Conservation (phyloP, 2,888 invertebrate genomes). For the Aproaerema taeniolella region DNA sequence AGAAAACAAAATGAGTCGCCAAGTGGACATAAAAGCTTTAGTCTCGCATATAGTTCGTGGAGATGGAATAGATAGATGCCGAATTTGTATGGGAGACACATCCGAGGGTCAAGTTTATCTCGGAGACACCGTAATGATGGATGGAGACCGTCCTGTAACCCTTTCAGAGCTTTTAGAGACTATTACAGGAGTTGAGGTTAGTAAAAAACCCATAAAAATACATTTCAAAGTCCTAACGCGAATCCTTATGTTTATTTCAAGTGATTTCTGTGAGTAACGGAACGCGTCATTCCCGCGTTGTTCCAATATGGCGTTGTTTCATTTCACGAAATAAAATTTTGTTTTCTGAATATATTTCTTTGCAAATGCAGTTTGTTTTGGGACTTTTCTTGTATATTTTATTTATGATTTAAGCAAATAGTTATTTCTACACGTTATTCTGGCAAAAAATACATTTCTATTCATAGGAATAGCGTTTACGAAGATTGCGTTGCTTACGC, state of each 20-base stretch:
- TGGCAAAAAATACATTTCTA: no score
- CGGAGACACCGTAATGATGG: slow-evolving; percentile 66
- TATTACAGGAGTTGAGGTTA: slow-evolving; percentile 63
- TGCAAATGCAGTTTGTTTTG: no score
- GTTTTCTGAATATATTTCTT: background rate
- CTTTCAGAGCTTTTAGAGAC: slow-evolving; percentile 58
- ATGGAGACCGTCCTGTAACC: slow-evolving; percentile 58
- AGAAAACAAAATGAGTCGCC: slow-evolving; percentile 45
- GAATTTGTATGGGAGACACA: slow-evolving; percentile 69
- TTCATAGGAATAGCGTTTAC: no score
- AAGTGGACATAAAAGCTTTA: slow-evolving; percentile 62
- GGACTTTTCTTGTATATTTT: no score
- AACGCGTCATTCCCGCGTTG: slow-evolving; percentile 53
- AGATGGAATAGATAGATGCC: slow-evolving; percentile 61
- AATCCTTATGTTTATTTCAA: slow-evolving; percentile 7
- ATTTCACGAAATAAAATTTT: background rate
- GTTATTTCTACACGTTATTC: no score
- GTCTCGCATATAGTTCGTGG: slow-evolving; percentile 66
- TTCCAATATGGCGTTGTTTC: slow-evolving; percentile 46
- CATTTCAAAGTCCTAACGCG: no score
- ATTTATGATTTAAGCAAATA: no score
- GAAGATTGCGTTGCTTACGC: background rate
- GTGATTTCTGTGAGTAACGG: slow-evolving; percentile 62
- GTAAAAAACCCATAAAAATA: slow-evolving; percentile 21
- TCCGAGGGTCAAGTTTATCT: slow-evolving; percentile 63